Evolutionary conservation across 2,797 vertebrate genomes (phyloP), one percentile per base, ranked within the genome.

Genomic region (Anisognathus igniventris): DNA sequence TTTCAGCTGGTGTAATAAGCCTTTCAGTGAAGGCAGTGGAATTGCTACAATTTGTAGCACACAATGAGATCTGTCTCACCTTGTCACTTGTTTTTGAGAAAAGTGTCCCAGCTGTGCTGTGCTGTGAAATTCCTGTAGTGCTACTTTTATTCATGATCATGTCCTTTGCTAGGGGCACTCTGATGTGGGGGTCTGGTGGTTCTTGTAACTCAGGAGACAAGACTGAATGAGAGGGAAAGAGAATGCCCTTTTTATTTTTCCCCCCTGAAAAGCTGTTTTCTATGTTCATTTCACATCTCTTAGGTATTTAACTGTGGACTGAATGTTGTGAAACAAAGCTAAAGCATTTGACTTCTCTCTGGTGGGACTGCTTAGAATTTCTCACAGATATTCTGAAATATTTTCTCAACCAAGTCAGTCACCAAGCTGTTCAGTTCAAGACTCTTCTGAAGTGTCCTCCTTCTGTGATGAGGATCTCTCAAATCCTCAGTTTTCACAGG

Each of bases 71-170:
- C 68, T 80, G 76, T 67, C 85, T 90, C 44, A 8, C 24, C 0
- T 0, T 25, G 62, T 27, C 83, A 17, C 70, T 72, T 54, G 7
- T 27, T 72, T 42, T 24, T 50, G 58, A 68, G 50, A 15, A 12
- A 15, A 79, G 44, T 22, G n/a, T 74, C 53, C 80, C 9, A 2
- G 9, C 10, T 78, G 57, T 84, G 50, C 82, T 70, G 64, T 8
- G 39, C 28, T 61, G 65, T 62, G 77, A 12, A 62, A 48, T 60
- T 54, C 39, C 54, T 84, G 39, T 4, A 24, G 27, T 12, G 39
- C 19, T 50, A 20, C 51, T 61, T 75, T 2, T 0, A 14, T 33
- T 58, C 9, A 1, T 23, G 44, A 72, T 66, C 5, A 0, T 16
- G 22, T 45, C 45, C n/a, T 62, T 33, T 56, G 53, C 37, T 39